Evolutionary conservation across 2,888 invertebrate genomes (phyloP), one percentile per base, ranked within the genome.

Genomic region (Ashinkailepas kermadecensis): DNA sequence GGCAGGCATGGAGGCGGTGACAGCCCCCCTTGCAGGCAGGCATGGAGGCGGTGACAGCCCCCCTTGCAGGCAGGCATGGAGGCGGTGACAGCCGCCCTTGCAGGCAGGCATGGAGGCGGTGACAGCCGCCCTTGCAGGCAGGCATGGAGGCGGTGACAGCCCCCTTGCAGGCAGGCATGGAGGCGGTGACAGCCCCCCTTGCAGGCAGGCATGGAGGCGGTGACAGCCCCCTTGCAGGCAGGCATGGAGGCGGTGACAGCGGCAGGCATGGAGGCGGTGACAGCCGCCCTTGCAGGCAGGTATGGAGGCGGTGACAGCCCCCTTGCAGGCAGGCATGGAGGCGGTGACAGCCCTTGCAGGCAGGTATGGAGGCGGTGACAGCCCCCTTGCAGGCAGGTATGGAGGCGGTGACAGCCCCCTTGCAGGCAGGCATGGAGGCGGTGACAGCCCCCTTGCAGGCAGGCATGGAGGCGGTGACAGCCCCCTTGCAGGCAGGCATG

Each of bases 21-120:
- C 7, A 12, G 65, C n/a, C n/a, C n/a, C n/a, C n/a, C n/a, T n/a
- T 65, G 78, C 15, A 65, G 79, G 58, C 64, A 58, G 12, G 83
- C n/a, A 65, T 10, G 3, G 25, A 25, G 11, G 25, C 67, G n/a
- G 65, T 23, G 65, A 10, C 7, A 12, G 65, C n/a, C n/a, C n/a
- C n/a, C n/a, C n/a, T n/a, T 65, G 78, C 15, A 65, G 79, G 58
- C 64, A 58, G 12, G 83, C n/a, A 65, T 10, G 3, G 25, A 25
- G 11, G 25, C 67, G n/a, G 65, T 23, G 65, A 10, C 7, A 12
- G 65, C n/a, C n/a, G n/a, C n/a, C n/a, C n/a, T n/a, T 65, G 78
- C 15, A 65, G 79, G 58, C 64, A 58, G 12, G 83, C n/a, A 65
- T 10, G 3, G 25, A 25, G 11, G 25, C 67, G n/a, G 65, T 23